Base-by-base conservation (phyloP, 2,113 vertebrate genomes). In the Clarias batrachus region DNA sequence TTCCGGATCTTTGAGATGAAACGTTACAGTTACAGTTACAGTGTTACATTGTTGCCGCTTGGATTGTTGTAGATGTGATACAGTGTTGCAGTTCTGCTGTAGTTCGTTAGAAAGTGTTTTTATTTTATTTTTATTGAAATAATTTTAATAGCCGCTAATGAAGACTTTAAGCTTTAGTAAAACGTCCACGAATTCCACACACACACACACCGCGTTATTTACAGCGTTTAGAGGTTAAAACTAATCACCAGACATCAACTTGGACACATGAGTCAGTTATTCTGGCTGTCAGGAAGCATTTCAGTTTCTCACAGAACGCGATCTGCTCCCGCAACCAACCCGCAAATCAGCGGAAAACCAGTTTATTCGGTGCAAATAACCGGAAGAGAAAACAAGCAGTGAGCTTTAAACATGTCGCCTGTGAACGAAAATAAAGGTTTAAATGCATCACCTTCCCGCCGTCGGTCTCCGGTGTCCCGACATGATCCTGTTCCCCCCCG, bases 311-410 rank as follows among this genome's bases (percentile, higher is more conserved):
- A 56, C 48, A 27, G 7, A 77, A 16, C 74, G 25, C 52, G 25
- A 27, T 78, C n/a, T 17, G 10, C 16, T 30, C n/a, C 30, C n/a
- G 48, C 5, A n/a, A n/a, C 23, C 25, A 17, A 78, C 33, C 33
- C 33, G 33, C 25, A 25, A 25, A 52, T 2, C 10, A 4, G 19
- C 19, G 27, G 17, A 77, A 56, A 56, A 27, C 23, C 11, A 14
- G 19, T 52, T 9, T 14, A 56, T 77, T 54, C 74, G 25, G 21
- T 12, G 7, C 6, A 52, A 9, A 56, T n/a, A 52, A 9, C 76
- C 1, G 52, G 14, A 1, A 56, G 37, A 14, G 1, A 0, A 57
- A 27, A 57, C 0, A 11, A 4, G 3, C 6, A 4, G 0, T 0
- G 30, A 0, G 25, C 0, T 9, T 59, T 33, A 59, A 79, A 33